Conservation (phyloP, 1,140 invertebrate species). For the Calephelis nemesis region DNA sequence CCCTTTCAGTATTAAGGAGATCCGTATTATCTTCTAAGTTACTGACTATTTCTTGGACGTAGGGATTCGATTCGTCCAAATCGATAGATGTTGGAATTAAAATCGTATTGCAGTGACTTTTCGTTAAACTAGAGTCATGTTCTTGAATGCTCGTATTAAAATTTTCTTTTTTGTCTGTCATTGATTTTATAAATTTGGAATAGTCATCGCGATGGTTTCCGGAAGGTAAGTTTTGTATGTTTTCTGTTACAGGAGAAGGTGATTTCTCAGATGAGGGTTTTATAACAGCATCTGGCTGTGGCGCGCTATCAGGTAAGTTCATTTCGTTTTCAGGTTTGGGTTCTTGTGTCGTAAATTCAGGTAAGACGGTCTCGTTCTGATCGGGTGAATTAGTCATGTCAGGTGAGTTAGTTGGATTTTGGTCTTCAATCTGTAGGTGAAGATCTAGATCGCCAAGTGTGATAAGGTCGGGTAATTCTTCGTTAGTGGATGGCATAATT, state of each 20-base stretch:
- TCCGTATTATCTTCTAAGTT: too few relatives aligned
- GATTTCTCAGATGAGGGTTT: too few relatives aligned
- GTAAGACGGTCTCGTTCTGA: not conserved
- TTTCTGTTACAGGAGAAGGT: not conserved
- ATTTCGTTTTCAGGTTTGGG: not conserved
- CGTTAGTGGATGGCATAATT: too few relatives aligned
- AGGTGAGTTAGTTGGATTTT: not conserved
- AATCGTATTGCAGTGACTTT: too few relatives aligned
- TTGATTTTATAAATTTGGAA: slow-evolving; percentile 26
- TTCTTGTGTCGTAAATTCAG: not conserved
- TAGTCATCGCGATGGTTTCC: slow-evolving; percentile 24
- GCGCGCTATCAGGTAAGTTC: too few relatives aligned
- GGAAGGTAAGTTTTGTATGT: not conserved
- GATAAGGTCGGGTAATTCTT: too few relatives aligned
- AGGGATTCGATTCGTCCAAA: slow-evolving; percentile 39
- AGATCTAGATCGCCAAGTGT: not conserved
- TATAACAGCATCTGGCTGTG: too few relatives aligned
- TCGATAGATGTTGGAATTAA: too few relatives aligned
- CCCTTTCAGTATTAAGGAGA: slow-evolving; percentile 25
- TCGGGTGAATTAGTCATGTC: too few relatives aligned
- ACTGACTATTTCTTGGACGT: slow-evolving; percentile 29
- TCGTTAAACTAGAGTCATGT: too few relatives aligned
- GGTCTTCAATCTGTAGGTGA: not conserved
- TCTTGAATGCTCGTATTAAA: too few relatives aligned
- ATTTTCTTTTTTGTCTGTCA: slow-evolving; percentile 17